Base-by-base conservation (phyloP, 2,888 invertebrate genomes). In the Calameuta pallipes region DNA sequence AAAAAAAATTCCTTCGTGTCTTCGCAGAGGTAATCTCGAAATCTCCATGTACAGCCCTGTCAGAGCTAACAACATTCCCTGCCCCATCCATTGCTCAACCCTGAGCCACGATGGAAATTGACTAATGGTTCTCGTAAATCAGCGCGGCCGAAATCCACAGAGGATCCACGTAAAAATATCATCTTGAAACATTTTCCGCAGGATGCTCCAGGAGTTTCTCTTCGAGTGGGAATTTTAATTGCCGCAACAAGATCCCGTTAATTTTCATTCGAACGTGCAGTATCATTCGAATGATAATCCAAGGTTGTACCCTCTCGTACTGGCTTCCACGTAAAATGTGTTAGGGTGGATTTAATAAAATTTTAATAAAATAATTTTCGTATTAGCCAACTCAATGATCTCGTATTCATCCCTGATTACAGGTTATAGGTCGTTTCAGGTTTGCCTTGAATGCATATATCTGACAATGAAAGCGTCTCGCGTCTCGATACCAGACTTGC, bases 391-490 rank as follows among this genome's bases (percentile, higher is more conserved):
- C 56, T 56, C 56, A 23, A 23, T 9, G 2, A 23, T 56, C 56
- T 9, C 6, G 23, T 2, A 6, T 15, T 56, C 56, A 56, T 23
- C 56, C 56, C 1, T 56, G 9, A 56, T 0, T 56, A 56, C 23
- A 56, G 56, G 56, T 9, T 56, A 56, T 56, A 56, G 56, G 23
- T 23, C 56, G 41, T 41, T 15, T 41, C 15, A 6, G 41, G 41
- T 15, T 41, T 41, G 15, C 41, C 6, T 6, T 15, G 41, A 41
- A 41, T 41, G 11, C 30, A 30, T 6, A 70, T 15, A 9, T 71
- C 71, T 31, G 71, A 30, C 75, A 71, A 73, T 56, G 68, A 75
- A 76, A 73, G n/a, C 70, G 75, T 76, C 56, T 30, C 35, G 78
- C 78, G 78, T 75, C 76, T 75, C 71, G 31, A 31, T 31, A 15